Conservation (phyloP, 1,140 invertebrate genomes). For the Epicauta chinensis region DNA sequence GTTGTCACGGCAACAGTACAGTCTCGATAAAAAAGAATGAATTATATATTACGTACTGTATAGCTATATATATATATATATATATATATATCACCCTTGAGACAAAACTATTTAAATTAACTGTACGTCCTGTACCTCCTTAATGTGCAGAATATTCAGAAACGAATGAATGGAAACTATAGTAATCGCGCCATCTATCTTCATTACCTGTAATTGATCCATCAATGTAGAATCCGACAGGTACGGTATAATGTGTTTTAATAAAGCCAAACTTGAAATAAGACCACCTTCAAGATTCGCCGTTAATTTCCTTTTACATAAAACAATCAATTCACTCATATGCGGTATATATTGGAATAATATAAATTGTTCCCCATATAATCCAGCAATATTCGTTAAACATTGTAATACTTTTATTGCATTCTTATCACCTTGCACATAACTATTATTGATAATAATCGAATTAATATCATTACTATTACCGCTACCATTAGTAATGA, state of each 20-base stretch:
- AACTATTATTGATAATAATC: slow-evolving; percentile 51
- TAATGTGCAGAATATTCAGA: background rate
- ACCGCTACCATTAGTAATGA: slow-evolving; percentile 37
- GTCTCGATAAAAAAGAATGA: too few species aligned
- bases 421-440: slow-evolving; percentile 72
- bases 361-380: slow-evolving; percentile 93
- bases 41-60: too few species aligned
- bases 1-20: too few species aligned
- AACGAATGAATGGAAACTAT: background rate
- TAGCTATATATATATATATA: too few species aligned
- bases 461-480: slow-evolving; percentile 46
- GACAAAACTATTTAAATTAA: too few species aligned
- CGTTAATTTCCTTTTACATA: slow-evolving; percentile 72
- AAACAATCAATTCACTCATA: slow-evolving; percentile 72
- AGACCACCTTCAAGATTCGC: slow-evolving; percentile 81
- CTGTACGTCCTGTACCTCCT: too few species aligned
- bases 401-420: slow-evolving; percentile 81
- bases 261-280: slow-evolving; percentile 73
- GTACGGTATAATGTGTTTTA: slow-evolving; percentile 74
- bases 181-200: background rate
- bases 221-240: slow-evolving; percentile 79
- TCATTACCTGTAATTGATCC: slow-evolving; percentile 70
- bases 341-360: slow-evolving; percentile 92
- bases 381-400: slow-evolving; percentile 75
- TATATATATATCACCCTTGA: too few species aligned